These are phyloP conservation scores for Heteromormyrus szaboi DNA, from an alignment of 2,797 vertebrate genomes.

Conservation along the genomic window DNA sequence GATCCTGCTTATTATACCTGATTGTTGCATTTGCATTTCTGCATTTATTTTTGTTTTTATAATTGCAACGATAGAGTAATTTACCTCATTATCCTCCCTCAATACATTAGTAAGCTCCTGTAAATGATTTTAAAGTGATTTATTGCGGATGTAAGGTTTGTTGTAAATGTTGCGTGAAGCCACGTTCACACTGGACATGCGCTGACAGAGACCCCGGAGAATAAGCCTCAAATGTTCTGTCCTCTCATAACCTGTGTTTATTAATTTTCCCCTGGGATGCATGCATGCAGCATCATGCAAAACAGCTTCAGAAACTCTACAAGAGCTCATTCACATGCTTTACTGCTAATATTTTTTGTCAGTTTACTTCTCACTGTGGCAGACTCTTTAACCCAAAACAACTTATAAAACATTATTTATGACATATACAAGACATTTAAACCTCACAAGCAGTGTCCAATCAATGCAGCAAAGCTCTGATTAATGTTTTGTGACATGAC, in stretches of 20 bases:
- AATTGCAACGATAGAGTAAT: background rate
- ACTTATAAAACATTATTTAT: background rate
- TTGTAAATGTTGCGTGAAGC: background rate
- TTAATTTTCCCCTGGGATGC: background rate
- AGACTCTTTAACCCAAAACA: background rate
- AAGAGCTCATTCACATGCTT: background rate
- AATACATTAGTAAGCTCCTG: background rate
- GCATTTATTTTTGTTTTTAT: background rate
- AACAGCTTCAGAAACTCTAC: background rate
- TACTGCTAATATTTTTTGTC: background rate
- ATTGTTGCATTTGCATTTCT: background rate
- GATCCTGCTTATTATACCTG: background rate
- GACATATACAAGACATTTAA: background rate
- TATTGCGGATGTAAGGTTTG: background rate
- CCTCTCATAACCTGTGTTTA: background rate
- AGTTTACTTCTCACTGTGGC: background rate
- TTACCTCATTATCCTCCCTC: background rate
- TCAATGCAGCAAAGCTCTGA: background rate
- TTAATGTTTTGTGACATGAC: background rate
- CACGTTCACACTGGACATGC: background rate
- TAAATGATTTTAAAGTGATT: background rate
- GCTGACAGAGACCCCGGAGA: background rate
- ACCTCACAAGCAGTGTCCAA: background rate
- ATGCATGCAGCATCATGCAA: background rate
- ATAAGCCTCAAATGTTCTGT: background rate